Evolutionary conservation across 2,888 invertebrate genomes (phyloP), one percentile per base, ranked within the genome.

Genomic region (Xestia sexstrigata): DNA sequence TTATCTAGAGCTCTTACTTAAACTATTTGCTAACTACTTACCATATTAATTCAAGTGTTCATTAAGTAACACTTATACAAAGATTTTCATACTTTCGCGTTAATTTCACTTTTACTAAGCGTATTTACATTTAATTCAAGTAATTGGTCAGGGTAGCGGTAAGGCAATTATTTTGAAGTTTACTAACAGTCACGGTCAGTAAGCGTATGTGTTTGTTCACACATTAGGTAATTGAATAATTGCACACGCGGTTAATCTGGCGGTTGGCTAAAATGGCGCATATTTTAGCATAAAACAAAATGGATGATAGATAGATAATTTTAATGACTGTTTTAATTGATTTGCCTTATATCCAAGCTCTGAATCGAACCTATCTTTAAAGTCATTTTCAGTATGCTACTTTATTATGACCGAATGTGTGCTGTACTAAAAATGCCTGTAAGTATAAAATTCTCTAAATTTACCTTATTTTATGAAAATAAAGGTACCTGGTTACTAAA

Each of bases 221-320:
- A 91, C 90, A 87, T 93, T 91, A 90, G 86, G 90, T 91, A 93
- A 93, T 91, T 91, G 88, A 85, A 81, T 89, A 89, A 91, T 88
- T 89, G 86, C 78, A 84, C 63, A 84, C 65, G 68, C 71, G 68
- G 83, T 76, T 69, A 70, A 85, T 82, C 81, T 76, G 73, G 76
- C 52, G 67, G 70, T 17, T 52, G 55, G 42, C 35, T 87, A 88
- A 87, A 83, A 84, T 83, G 80, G 42, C 78, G 83, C 80, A 73
- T 62, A 23, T 1, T 79, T 68, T 42, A 35, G 69, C 26, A 60
- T 81, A 15, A 45, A 78, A 70, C 45, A 70, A 69, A 77, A 65
- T 42, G 30, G 63, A 9, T 39, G 60, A 52, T 13, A 13, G 23
- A 30, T 39, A 26, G 58, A 26, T 26, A 1, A n/a, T 52, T 62